A percentile compares a stretch with the other conserved stretches of the same genome.
Evolutionary conservation across 2,797 vertebrate species (phyloP).

Genomic region (Periophthalmus magnuspinnatus): DNA sequence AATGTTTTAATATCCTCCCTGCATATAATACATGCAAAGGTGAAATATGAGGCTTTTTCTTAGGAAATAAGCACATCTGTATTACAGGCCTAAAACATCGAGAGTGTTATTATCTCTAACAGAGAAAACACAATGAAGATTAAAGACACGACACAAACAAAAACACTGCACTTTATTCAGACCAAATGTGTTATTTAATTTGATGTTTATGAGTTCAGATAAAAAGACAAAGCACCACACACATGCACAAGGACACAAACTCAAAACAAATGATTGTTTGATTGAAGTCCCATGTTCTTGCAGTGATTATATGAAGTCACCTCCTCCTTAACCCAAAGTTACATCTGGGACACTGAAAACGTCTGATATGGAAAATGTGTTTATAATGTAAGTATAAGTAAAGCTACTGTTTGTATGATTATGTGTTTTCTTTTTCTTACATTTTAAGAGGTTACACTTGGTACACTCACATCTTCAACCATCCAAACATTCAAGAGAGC

Average conservation of each 20-base stretch:
- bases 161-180: not conserved
- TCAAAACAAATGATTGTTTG: not conserved
- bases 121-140: not conserved
- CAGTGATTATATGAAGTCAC: not conserved
- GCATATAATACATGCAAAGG: constrained; percentile 1
- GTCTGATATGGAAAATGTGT: too few relatives aligned
- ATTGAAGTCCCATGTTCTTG: not conserved
- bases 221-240: not conserved
- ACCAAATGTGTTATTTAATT: not conserved
- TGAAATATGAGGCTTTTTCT: not conserved
- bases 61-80: not conserved
- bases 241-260: not conserved
- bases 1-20: not conserved
- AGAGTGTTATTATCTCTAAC: not conserved
- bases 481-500: too few relatives aligned
- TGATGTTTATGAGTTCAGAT: not conserved
- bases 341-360: not conserved
- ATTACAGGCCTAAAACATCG: not conserved
- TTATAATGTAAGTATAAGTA: too few relatives aligned
- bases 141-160: not conserved
- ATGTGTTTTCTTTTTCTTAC: too few relatives aligned
- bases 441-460: too few relatives aligned
- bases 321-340: not conserved
- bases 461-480: too few relatives aligned
- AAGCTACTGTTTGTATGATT: too few relatives aligned